Evolutionary conservation across 2,113 vertebrate genomes (phyloP).

Genomic region (Elephantulus edwardii): DNA sequence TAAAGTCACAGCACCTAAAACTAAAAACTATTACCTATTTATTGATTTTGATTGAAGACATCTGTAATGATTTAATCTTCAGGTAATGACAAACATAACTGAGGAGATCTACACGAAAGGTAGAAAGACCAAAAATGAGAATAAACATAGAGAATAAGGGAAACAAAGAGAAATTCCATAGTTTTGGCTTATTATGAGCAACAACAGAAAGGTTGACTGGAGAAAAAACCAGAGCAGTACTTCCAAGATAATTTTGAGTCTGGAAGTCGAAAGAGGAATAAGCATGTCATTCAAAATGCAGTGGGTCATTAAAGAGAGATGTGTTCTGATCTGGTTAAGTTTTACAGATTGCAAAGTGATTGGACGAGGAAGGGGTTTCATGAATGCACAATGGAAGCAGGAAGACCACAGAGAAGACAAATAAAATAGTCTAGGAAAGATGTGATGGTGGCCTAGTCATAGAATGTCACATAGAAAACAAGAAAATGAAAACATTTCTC

Average conservation of each 20-base stretch:
- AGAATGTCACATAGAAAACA: background rate
- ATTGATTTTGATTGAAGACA: background rate
- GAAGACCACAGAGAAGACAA: background rate
- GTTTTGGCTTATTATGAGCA: background rate
- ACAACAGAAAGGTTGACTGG: background rate
- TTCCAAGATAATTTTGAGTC: background rate
- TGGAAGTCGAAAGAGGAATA: background rate
- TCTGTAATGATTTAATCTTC: background rate
- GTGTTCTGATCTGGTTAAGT: too few species aligned
- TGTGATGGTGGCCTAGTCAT: background rate
- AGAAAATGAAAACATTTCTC: background rate
- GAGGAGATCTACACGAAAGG: background rate
- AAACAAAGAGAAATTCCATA: background rate
- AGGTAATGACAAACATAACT: background rate
- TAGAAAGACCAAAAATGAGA: background rate
- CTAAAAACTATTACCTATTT: too few species aligned
- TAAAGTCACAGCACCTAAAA: too few species aligned
- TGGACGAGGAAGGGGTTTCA: background rate
- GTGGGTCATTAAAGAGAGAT: background rate
- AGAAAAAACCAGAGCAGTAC: too few species aligned
- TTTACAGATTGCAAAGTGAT: background rate
- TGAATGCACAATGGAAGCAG: background rate
- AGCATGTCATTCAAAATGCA: background rate
- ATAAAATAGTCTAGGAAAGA: background rate
- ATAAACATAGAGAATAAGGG: background rate